Evolutionary conservation across 2,797 vertebrate species (phyloP).

Genomic region (Rhinophrynus dorsalis): DNA sequence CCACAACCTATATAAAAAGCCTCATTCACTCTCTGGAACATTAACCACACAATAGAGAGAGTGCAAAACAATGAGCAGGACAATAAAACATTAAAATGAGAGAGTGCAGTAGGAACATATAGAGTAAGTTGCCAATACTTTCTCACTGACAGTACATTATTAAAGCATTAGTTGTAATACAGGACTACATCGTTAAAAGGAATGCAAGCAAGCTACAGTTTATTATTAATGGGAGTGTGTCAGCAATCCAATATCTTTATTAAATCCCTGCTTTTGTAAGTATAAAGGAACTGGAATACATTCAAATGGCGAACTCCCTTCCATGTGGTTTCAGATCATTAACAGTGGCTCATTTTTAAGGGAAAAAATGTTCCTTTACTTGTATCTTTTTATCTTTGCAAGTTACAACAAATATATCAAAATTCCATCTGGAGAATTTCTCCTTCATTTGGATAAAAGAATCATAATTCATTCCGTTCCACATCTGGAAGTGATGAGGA

Average conservation of each 20-base stretch:
- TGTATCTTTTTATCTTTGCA: constrained; percentile 54
- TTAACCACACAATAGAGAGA: constrained; percentile 39
- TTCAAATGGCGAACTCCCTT: constrained; percentile 58
- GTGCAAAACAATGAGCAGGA: constrained; percentile 13
- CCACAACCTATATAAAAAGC: constrained; percentile 4
- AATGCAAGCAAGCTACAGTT: constrained; percentile 38
- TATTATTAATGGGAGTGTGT: constrained; percentile 50
- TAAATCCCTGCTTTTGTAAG: constrained; percentile 50
- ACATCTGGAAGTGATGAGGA: constrained; percentile 54
- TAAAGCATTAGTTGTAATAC: constrained; percentile 36
- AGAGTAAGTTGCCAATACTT: constrained; percentile 31
- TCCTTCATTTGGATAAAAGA: constrained; percentile 54
- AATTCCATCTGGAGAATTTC: constrained; percentile 54
- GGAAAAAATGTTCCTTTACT: constrained; percentile 49
- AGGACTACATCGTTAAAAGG: constrained; percentile 43
- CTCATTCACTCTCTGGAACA: constrained; percentile 17
- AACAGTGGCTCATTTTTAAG: constrained; percentile 56
- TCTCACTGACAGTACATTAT: constrained; percentile 47
- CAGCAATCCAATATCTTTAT: constrained; percentile 57
- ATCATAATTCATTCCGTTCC: constrained; percentile 52
- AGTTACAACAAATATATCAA: constrained; percentile 57
- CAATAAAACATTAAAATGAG: constrained; percentile 24
- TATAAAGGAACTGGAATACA: constrained; percentile 56
- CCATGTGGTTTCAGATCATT: constrained; percentile 54
- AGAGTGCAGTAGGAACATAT: constrained; percentile 25